Evolutionary conservation across 2,113 vertebrate genomes (phyloP), one percentile per base, ranked within the genome.

Genomic region (Peucedramus taeniatus): DNA sequence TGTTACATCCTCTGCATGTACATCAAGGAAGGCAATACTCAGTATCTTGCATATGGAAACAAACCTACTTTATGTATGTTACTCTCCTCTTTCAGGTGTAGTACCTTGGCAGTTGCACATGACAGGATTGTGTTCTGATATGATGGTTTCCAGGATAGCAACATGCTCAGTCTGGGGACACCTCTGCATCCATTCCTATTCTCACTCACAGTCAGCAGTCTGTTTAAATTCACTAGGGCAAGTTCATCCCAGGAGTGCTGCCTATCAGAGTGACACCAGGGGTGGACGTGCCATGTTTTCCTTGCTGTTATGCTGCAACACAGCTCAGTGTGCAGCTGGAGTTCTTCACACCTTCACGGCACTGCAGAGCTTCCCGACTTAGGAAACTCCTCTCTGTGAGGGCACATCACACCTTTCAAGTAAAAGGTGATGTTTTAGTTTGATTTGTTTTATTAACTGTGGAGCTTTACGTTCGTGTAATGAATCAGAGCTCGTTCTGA

Each of bases 241-340:
- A 72, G 42, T n/a, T 87, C 54, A 77, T 28, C 42, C 71, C 51
- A 63, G 39, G 17, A 83, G 10, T 5, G 12, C 1, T 88, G 35
- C 37, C 26, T 21, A 4, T 39, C 27, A 71, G 39, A 53, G 56
- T 28, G 66, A 30, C 37, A 49, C 20, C 1, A 2, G 53, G 27
- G 4, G 5, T 72, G 40, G 37, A 75, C 7, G 18, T 57, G 53
- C 54, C 2, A 0, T 10, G 31, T 64, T 86, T 79, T 44, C 77
- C 56, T 82, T 0, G 0, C 21, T 31, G 23, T n/a, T 47, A 54
- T 0, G 0, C 37, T 61, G 31, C 15, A 45, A n/a, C 1, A 6
- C 27, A n/a, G n/a, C 37, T 40, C 51, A 40, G 51, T 1, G 4
- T 45, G 31, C 4, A 4, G 27, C 28, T 47, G 54, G 40, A 76